Base-by-base conservation (phyloP, 2,113 vertebrate species). In the Hipposideros armiger region DNA sequence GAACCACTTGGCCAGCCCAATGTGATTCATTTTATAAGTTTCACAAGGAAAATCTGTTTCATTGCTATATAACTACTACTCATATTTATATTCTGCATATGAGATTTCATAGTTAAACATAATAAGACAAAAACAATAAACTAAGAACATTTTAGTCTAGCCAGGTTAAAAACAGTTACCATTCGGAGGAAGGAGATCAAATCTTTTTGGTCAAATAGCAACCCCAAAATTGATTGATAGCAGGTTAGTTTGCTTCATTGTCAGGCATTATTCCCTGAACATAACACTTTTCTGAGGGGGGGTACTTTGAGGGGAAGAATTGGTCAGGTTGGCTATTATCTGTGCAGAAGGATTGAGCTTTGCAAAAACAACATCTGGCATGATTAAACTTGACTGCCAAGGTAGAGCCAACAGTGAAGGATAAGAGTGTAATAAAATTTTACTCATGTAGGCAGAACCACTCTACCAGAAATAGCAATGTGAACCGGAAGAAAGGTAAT, bases 331-430 rank as follows among this genome's bases (percentile, higher is more conserved):
- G 72, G 62, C 85, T 91, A 81, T 97, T 95, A 88, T 94, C 76
- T 95, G 54, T 95, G 52, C 56, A 95, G 80, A 95, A 97, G 88
- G 64, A 95, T 32, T 93, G 88, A 91, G 78, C n/a, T 96, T 95
- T 96, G 95, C 62, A 95, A 82, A 97, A 95, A 94, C 93, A 96
- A 97, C 96, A 97, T 93, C 93, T 97, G 93, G 90, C 62, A 67
- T 0, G 17, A 97, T 96, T 97, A 97, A 95, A 94, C 93, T 90
- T 92, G 87, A 94, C 73, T 94, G 95, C 91, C 93, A 96, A 95
- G 62, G 86, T 78, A 97, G 93, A 96, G 73, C 73, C 93, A 91
- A 90, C 7, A 42, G 67, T 91, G 94, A 97, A 96, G 86, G 81
- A 78, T 90, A 97, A 95, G 91, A 91, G 54, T 89, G 26, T 77